Base-by-base conservation (phyloP, 2,113 vertebrate species). In the Menura novaehollandiae region DNA sequence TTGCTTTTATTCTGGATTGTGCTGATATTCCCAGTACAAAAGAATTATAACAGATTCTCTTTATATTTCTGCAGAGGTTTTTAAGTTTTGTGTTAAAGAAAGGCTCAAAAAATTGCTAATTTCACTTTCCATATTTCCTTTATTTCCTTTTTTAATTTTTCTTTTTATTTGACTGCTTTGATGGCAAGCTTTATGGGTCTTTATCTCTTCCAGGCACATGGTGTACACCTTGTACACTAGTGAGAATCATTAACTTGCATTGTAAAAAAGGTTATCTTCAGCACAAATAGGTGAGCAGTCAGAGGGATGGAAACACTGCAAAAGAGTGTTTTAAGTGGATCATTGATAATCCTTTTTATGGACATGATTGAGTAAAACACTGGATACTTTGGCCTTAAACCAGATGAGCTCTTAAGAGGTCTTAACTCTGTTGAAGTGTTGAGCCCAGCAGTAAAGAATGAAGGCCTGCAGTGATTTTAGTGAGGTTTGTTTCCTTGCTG, bases 191-290 rank as follows among this genome's bases (percentile, higher is more conserved):
- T 87, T 71, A 81, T 35, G 27, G 47, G 13, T n/a, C 58, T 85
- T 91, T 85, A 60, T 87, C 68, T 92, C 37, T 91, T 62, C 62
- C 74, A 75, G 69, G 89, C 84, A 79, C 18, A 4, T 9, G 7
- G n/a, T 60, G 91, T 92, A 93, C 89, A 91, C 73, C 60, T 89
- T 68, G 91, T 69, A 63, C 77, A 32, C 39, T 18, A 12, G 66
- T 46, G n/a, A 56, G 37, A 96, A 95, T 96, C 81, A 94, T 96
- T 96, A 94, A 95, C 95, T 75, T 81, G 58, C 12, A 12, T 67
- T 75, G 46, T 92, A 91, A 85, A 91, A 75, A 90, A 64, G 62
- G 35, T 91, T 93, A 73, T 93, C 91, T 87, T 80, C 3, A 2
- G 21, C 32, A 62, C 56, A 58, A 43, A 55, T 8, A 87, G 53